A percentile compares a stretch with the other conserved stretches of the same genome.
phyloP scores from a whole-genome alignment of 1,140 invertebrate species.

The Drosophila ironensis region DNA sequence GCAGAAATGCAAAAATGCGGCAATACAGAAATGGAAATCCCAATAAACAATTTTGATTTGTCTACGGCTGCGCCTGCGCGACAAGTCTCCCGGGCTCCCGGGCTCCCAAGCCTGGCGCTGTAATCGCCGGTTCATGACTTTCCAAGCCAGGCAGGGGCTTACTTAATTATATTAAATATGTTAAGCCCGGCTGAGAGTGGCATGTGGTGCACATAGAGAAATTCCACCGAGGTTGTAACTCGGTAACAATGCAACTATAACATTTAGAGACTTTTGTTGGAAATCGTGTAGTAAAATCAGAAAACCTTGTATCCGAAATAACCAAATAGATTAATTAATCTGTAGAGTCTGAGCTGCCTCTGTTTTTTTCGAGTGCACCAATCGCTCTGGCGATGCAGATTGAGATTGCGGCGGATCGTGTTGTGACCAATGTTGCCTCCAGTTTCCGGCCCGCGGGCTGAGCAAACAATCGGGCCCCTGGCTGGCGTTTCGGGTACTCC shows the following conservation, averaged over 20 bases:
- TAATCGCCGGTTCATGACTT: conserved; percentile 37
- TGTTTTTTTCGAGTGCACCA: conserved; percentile 5
- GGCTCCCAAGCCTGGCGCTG: conserved; percentile 1
- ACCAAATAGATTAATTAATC: too few species aligned
- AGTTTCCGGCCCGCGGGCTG: conserved; percentile 62
- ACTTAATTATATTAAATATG: conserved; percentile 65
- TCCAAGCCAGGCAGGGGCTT: conserved; percentile 36
- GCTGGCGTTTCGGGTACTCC: conserved; percentile 57
- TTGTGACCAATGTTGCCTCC: conserved; percentile 55
- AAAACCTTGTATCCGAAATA: too few species aligned
- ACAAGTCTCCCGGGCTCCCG: conserved; percentile 20
- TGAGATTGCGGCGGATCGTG: conserved; percentile 32
- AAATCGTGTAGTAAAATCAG: too few species aligned
- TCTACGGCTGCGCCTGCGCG: conserved; percentile 7
- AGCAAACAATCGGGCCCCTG: conserved; percentile 48
- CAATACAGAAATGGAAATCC: conserved; percentile 41
- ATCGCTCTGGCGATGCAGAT: conserved; percentile 16
- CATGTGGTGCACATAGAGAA: not conserved
- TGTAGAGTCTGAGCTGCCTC: fast-evolving
- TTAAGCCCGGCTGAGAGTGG: conserved; percentile 29
- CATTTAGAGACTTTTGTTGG: not conserved
- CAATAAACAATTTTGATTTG: conserved; percentile 62
- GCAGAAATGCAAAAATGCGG: too few species aligned
- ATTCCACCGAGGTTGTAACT: not conserved
- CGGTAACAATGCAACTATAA: not conserved